Evolutionary conservation across 2,888 invertebrate species (phyloP), one percentile per base, ranked within the genome.

Genomic region (Caenorhabditis macrosperma): DNA sequence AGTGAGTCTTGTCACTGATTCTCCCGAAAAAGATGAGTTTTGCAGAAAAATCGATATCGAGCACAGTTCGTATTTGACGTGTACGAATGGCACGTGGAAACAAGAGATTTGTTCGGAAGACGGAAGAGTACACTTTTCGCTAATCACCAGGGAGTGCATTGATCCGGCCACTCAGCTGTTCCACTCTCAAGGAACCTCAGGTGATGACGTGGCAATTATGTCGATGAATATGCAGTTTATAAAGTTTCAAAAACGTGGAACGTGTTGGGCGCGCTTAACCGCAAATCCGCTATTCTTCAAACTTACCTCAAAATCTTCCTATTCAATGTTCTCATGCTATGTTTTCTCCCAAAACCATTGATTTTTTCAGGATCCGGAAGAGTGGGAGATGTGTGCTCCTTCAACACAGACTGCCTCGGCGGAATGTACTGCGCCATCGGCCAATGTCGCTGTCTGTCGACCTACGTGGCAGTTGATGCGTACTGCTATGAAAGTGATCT

Each of bases 341-440:
- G 5, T 7, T 33, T 9, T 7, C 33, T 33, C 33, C 33, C 33
- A 33, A 33, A 50, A 20, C n/a, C n/a, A n/a, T n/a, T 26, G n/a
- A 24, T 50, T 15, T 26, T 59, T 64, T 38, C 72, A 82, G 86
- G 86, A 10, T 84, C 84, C 44, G 86, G 87, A 17, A 72, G 85
- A 26, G 84, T 87, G 33, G 86, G 85, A 7, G 88, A 88, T 48
- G 69, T 77, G 12, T 88, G 88, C 61, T 75, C 82, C 0, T 85
- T 85, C 78, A 88, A 88, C 71, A 88, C 86, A 0, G 88, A 88
- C 59, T 88, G 88, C 54, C 78, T 87, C 10, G 82, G 81, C 6
- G 86, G 86, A 46, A 86, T 87, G 86, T 85, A 66, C 77, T 88
- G 88, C 74, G 81, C 82, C 35, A 79, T 83, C 17, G 88, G 87